Evolutionary conservation across 2,113 vertebrate genomes (phyloP), one percentile per base, ranked within the genome.

Genomic region (Orcinus orca): DNA sequence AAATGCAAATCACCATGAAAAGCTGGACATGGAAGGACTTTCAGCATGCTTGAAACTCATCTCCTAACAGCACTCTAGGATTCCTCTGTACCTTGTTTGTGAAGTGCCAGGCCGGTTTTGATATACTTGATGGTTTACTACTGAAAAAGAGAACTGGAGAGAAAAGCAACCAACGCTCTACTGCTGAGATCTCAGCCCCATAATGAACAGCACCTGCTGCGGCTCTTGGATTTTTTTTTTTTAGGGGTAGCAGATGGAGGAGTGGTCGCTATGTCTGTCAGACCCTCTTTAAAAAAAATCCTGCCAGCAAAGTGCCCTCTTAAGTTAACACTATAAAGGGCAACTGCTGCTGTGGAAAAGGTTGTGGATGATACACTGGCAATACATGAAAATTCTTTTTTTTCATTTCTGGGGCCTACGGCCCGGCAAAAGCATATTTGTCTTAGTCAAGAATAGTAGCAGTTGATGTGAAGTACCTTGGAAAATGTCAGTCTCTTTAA

Each of bases 401-500:
- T 83, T 62, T 60, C 50, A 84, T 93, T 81, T 94, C 86, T 94
- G 70, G 5, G 44, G 18, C 17, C 62, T 62, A 6, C 14, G 38
- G 38, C n/a, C 38, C 65, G 21, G 53, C 29, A 90, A 95, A 95
- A 73, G 63, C 11, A 1, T 79, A 87, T 62, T 47, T 92, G 10
- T 83, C 58, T 83, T 58, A 95, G 53, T 76, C 60, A 89, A 93
- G 71, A 87, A 63, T 36, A 96, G 58, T 0, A 96, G 81, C 21
- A 73, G 26, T 13, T 76, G 29, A 87, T 6, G 26, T 44, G 33
- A 91, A 71, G 55, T 23, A 87, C 25, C 77, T 85, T 88, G 58
- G 63, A 91, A 96, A 97, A 84, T 50, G 53, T 36, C 26, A 21
- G 38, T 95, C 70, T 95, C 63, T 76, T 82, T 88, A 85, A 96